Base-by-base conservation (phyloP, 1,140 invertebrate genomes). In the Eubasilissa regina region DNA sequence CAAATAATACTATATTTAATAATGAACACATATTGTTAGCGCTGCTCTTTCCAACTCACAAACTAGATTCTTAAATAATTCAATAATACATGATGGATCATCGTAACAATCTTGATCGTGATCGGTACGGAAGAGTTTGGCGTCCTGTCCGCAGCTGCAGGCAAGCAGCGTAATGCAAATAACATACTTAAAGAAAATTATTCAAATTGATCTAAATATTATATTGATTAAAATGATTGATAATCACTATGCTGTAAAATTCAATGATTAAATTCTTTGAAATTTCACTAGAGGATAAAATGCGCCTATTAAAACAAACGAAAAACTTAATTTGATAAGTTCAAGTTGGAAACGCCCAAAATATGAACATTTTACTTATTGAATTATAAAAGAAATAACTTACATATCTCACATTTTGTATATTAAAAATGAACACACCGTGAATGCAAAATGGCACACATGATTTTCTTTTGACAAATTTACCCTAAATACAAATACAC, bases 1-100 rank as follows among this genome's bases (percentile, higher is more conserved):
- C 62, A 79, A 79, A 81, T 81, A 81, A 81, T 81, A 81, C 80
- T 81, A 81, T 74, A 72, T 77, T 56, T 70, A 73, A 79, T 62
- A 35, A 47, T 79, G 80, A 81, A 81, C 80, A 81, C 80, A 73
- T 78, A 81, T 60, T 56, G 47, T 55, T 48, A 75, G 47, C 58
- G 74, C 74, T 75, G 55, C 74, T 75, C 66, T 53, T 17, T 3
- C 15, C 12, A 48, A 70, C 47, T 25, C 47, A 7, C 64, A 15
- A 68, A 21, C 48, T 51, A 70, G n/a, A 35, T 70, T 74, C 45
- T 66, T 66, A 75, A 75, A 64, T 75, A 60, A 64, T 62, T 64
- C 74, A 64, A 60, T 64, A 75, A 62, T 70, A 25, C 25, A 56
- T 17, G n/a, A 56, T 56, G 17, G n/a, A 17, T 56, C 6, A 35